These are phyloP conservation scores for Karalla daura DNA, from an alignment of 2,797 vertebrate genomes.

Conservation along the genomic window DNA sequence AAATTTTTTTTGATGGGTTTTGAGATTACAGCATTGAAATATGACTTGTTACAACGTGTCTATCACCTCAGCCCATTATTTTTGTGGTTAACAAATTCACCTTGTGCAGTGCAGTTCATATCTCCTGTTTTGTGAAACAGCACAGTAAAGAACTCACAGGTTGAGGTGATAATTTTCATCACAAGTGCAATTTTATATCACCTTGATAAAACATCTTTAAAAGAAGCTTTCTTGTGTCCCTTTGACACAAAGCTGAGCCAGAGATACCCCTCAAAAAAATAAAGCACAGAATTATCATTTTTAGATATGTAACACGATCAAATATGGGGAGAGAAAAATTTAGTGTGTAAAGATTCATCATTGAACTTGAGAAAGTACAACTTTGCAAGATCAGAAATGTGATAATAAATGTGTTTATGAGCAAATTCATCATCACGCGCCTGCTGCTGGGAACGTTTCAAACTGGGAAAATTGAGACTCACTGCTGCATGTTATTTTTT, in stretches of 20 bases:
- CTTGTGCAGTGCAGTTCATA: neutral
- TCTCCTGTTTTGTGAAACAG: neutral
- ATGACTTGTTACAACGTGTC: neutral
- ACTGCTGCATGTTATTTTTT: too few species aligned
- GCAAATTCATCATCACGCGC: conserved; percentile 15
- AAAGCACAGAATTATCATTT: conserved; percentile 12
- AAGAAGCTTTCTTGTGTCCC: neutral
- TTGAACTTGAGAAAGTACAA: conserved; percentile 22
- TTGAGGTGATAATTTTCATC: neutral
- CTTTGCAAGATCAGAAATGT: conserved; percentile 9
- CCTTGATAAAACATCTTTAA: neutral
- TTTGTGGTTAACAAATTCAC: neutral
- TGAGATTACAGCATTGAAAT: too few species aligned
- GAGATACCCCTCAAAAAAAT: neutral
- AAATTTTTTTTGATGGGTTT: too few species aligned
- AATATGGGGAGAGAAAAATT: conserved; percentile 15
- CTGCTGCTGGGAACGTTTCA: neutral
- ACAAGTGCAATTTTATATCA: neutral
- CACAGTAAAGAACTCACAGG: neutral
- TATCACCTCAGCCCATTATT: neutral
- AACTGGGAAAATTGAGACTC: conserved; percentile 5
- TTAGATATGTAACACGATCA: conserved; percentile 22
- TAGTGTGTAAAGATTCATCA: conserved; percentile 25
- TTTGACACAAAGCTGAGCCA: conserved; percentile 15
- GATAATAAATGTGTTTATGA: conserved; percentile 23